Base-by-base conservation (phyloP, 2,113 vertebrate species). In the Takifugu flavidus region DNA sequence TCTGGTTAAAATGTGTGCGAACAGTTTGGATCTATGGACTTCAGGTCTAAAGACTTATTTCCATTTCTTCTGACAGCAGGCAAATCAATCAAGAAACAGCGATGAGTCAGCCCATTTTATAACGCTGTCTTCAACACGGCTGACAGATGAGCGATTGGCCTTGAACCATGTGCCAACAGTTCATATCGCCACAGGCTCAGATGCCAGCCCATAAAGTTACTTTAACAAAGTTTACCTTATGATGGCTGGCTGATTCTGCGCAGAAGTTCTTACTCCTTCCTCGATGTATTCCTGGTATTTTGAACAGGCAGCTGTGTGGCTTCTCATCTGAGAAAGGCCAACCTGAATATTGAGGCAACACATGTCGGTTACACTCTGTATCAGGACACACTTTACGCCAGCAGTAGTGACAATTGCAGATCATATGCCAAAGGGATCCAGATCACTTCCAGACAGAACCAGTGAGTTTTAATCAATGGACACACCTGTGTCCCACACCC, bases 251-350 rank as follows among this genome's bases (percentile, higher is more conserved):
- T 94, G 93, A 64, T 91, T 93, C 84, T 95, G 93, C 42, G 92
- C 92, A 25, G 94, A 93, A 34, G 93, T 94, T 64, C 93, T 96
- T 67, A 99, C 93, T 0, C 95, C 95, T 74, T 98, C 95, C 86
- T 96, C 95, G 56, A 99, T 93, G 53, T 95, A 96, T 25, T 89
- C 95, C 88, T 98, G 94, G 85, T 96, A 98, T 75, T 98, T 98
- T 46, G 93, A 86, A 87, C 96, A 99, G 25, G 88, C 67, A 52
- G 91, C 92, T 0, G 92, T 94, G 13, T 99, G 97, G 61, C 82
- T 87, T 55, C 95, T 94, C 92, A 99, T 94, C 83, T 95, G 94
- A 64, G 94, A 94, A 4, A 99, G 90, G 49, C 83, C 83, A 76
- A 97, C 89, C 96, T 99, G 82, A 42, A 50, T 49, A 28, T 11